phyloP scores from a whole-genome alignment of 1,140 invertebrate genomes.

The Calosoma granatense region DNA sequence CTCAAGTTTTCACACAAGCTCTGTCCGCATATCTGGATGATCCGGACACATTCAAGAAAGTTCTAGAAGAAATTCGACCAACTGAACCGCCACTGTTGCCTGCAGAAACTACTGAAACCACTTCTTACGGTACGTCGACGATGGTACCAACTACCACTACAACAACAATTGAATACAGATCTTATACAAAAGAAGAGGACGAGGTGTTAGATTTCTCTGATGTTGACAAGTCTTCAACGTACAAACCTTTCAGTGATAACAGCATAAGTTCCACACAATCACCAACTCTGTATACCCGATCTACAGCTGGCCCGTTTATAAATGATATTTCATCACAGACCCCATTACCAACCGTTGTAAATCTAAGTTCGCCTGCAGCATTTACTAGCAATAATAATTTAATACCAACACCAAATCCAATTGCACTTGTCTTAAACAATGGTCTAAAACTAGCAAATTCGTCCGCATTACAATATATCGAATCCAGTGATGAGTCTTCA shows the following conservation, averaged over 20 bases:
- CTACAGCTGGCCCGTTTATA: slow-evolving; percentile 28
- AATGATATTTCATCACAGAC: slow-evolving; percentile 15
- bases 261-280: slow-evolving; percentile 18
- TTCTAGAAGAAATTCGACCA: slow-evolving; percentile 61
- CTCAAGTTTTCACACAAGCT: slow-evolving; percentile 72
- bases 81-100: slow-evolving; percentile 51
- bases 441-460: neutral
- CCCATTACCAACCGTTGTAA: neutral
- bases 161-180: slow-evolving; percentile 34
- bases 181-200: slow-evolving; percentile 51
- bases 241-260: slow-evolving; percentile 23
- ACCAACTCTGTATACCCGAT: slow-evolving; percentile 19
- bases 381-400: too few relatives aligned
- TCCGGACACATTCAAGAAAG: slow-evolving; percentile 64
- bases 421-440: neutral
- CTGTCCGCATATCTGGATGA: slow-evolving; percentile 70
- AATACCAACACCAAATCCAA: neutral
- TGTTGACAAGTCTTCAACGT: slow-evolving; percentile 37
- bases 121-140: slow-evolving; percentile 25
- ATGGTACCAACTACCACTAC: slow-evolving; percentile 26
- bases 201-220: slow-evolving; percentile 69
- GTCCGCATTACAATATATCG: neutral
- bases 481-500: neutral
- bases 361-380: slow-evolving; percentile 3
- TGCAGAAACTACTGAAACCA: slow-evolving; percentile 22